Conservation (phyloP, 2,113 vertebrate species). For the Isichthys henryi region DNA sequence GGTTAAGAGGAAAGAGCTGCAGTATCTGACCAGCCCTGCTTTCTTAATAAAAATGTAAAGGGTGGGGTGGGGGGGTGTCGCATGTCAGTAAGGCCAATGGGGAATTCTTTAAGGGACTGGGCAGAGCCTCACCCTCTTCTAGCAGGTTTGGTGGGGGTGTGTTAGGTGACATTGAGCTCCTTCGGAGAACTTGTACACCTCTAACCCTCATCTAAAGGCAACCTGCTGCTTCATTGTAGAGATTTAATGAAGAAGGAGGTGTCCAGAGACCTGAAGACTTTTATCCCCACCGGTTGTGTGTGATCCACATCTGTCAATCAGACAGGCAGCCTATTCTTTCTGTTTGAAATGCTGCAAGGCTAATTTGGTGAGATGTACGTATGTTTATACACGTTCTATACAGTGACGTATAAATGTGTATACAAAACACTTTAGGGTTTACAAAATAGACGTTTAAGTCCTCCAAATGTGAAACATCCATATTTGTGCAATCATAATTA, state of each 20-base stretch:
- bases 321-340: not conserved
- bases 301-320: not conserved
- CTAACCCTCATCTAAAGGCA: constrained; percentile 14
- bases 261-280: not conserved
- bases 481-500: not conserved
- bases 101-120: not conserved
- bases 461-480: not conserved
- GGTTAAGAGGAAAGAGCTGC: not conserved
- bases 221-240: constrained; percentile 30
- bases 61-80: not conserved
- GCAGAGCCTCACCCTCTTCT: not conserved
- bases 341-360: not conserved
- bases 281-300: not conserved
- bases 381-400: not conserved
- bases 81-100: not conserved
- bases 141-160: not conserved
- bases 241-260: constrained; percentile 19
- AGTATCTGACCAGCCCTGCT: not conserved
- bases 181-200: constrained; percentile 28
- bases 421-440: not conserved
- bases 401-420: not conserved
- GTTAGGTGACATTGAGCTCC: constrained; percentile 26
- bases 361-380: not conserved
- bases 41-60: not conserved
- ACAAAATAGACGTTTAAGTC: not conserved